Evolutionary conservation across 2,113 vertebrate genomes (phyloP).

Genomic region (Pionites leucogaster): DNA sequence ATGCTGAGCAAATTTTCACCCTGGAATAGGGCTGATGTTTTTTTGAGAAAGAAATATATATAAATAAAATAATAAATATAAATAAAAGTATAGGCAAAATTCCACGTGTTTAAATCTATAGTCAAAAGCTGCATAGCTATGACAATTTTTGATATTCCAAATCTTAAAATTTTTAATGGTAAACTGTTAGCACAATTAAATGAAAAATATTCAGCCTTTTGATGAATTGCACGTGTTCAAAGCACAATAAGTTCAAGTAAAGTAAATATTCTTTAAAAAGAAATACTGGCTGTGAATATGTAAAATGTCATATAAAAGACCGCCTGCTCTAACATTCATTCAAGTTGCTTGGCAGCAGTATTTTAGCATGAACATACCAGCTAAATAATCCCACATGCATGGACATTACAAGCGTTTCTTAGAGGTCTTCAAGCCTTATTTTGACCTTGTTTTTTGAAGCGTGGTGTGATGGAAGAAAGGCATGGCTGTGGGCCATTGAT

Average conservation of each 20-base stretch:
- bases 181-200: background rate
- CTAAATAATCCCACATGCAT: background rate
- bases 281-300: background rate
- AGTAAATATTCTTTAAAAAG: background rate
- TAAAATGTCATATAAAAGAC: background rate
- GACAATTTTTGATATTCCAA: background rate
- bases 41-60: background rate
- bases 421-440: background rate
- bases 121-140: background rate
- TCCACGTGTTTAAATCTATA: background rate
- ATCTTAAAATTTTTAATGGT: background rate
- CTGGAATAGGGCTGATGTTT: background rate
- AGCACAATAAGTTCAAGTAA: background rate
- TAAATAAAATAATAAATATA: background rate
- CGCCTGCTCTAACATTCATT: background rate
- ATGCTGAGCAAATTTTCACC: background rate
- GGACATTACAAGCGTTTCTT: background rate
- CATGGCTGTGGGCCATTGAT: background rate
- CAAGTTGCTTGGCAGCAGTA: background rate
- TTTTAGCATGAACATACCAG: background rate
- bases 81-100: background rate
- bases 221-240: background rate
- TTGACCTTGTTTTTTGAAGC: background rate
- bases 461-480: background rate
- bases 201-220: background rate